A percentile compares a stretch with the other conserved stretches of the same genome.
These are phyloP conservation scores for Monopterus albus DNA, from an alignment of 2,113 vertebrate species.

Conservation along the genomic window DNA sequence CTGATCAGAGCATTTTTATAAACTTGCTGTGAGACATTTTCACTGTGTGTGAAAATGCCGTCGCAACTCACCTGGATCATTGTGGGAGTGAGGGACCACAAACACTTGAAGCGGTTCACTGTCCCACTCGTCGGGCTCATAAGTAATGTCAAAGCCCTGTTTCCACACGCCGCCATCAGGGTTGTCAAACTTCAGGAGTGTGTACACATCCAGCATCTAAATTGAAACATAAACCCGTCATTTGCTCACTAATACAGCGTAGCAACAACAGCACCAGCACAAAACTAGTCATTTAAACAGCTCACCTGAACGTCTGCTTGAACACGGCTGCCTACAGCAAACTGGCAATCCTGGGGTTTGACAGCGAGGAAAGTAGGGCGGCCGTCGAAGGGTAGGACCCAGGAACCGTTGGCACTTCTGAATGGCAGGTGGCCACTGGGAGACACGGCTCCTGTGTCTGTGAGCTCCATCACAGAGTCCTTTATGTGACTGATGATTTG, in stretches of 20 bases:
- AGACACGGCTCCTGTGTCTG: slow-evolving; percentile 88
- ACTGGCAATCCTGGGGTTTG: slow-evolving; percentile 92
- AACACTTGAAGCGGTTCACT: slow-evolving; percentile 91
- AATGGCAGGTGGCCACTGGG: slow-evolving; percentile 86
- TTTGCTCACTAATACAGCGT: background rate
- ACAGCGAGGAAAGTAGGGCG: slow-evolving; percentile 90
- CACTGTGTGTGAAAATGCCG: background rate
- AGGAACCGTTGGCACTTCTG: slow-evolving; percentile 89
- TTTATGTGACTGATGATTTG: slow-evolving; percentile 99
- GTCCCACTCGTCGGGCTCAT: slow-evolving; percentile 91
- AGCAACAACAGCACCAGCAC: too few species aligned
- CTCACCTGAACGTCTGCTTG: slow-evolving; percentile 91
- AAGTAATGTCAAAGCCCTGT: slow-evolving; percentile 97
- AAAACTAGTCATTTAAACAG: background rate
- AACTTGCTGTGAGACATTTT: background rate
- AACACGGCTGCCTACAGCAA: slow-evolving; percentile 81
- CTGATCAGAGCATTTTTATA: background rate
- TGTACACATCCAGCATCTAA: slow-evolving; percentile 93
- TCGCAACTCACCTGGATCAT: slow-evolving; percentile 90
- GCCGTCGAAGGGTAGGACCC: slow-evolving; percentile 90
- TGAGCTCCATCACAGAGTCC: slow-evolving; percentile 98
- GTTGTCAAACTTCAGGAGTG: slow-evolving; percentile 93
- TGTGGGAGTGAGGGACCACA: slow-evolving; percentile 97
- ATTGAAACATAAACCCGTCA: slow-evolving; percentile 4
- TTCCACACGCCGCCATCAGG: slow-evolving; percentile 97